Evolutionary conservation across 35 echinoderm and acorn worm genomes (phyloP).

Genomic region (Patiria miniata): DNA sequence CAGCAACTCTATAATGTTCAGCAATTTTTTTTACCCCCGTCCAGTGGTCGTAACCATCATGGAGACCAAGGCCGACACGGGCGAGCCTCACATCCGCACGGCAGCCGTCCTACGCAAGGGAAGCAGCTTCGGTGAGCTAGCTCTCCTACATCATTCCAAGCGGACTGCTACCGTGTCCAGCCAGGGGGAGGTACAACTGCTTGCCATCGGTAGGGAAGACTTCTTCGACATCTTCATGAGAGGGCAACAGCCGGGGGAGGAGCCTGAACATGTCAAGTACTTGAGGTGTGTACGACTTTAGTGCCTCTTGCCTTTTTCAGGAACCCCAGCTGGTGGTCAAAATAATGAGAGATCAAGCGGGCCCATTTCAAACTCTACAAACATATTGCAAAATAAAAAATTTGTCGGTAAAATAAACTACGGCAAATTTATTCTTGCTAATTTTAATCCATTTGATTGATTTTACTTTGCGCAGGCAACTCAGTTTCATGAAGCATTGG

Average conservation of each 20-base stretch:
- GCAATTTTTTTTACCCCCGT: background rate
- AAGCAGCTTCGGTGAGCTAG: slow-evolving; percentile 89
- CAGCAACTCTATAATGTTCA: too few relatives aligned
- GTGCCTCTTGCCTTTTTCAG: too few relatives aligned
- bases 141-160: slow-evolving; percentile 74
- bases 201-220: slow-evolving; percentile 89
- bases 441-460: background rate
- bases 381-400: too few relatives aligned
- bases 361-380: background rate
- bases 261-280: slow-evolving; percentile 87
- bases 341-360: too few relatives aligned
- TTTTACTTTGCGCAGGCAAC: slow-evolving; percentile 55
- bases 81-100: slow-evolving; percentile 67
- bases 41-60: slow-evolving; percentile 88
- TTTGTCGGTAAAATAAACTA: too few relatives aligned
- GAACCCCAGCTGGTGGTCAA: too few relatives aligned
- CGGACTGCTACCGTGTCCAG: slow-evolving; percentile 91
- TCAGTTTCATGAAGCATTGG: slow-evolving; percentile 85
- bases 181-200: slow-evolving; percentile 77
- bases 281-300: slow-evolving; percentile 49
- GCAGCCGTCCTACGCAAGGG: slow-evolving; percentile 86
- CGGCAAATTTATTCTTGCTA: background rate
- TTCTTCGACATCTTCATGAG: slow-evolving; percentile 99
- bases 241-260: slow-evolving; percentile 73
- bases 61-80: slow-evolving; percentile 58